Conservation (phyloP, 2,113 vertebrate genomes). For the Muntiacus muntjak region DNA sequence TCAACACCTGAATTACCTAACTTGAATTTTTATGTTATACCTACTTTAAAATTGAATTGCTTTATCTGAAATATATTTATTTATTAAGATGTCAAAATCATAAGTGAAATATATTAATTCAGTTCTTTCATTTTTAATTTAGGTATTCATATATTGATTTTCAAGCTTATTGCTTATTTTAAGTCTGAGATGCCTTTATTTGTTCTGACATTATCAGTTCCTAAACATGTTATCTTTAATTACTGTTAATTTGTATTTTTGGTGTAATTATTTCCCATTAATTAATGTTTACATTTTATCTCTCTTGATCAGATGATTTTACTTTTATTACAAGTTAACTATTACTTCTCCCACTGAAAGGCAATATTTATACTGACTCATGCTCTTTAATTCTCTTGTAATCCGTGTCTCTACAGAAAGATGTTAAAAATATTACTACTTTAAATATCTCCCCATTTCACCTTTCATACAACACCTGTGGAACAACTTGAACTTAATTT, state of each 20-base stretch:
- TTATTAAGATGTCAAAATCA: conserved; percentile 71
- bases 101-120: conserved; percentile 5
- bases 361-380: not conserved
- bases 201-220: not conserved
- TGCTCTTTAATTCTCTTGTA: not conserved
- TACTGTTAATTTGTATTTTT: not conserved
- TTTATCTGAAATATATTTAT: conserved; percentile 87
- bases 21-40: conserved; percentile 89
- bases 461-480: not conserved
- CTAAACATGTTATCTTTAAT: not conserved
- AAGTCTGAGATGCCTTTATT: not conserved
- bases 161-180: not conserved
- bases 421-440: not conserved
- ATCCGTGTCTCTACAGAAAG: not conserved
- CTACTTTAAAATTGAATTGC: conserved; percentile 89
- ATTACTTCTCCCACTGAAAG: not conserved
- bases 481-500: not conserved
- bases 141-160: not conserved
- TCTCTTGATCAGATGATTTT: not conserved
- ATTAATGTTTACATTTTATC: not conserved
- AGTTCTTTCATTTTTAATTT: not conserved
- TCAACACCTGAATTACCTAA: conserved; percentile 90
- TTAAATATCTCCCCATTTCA: not conserved
- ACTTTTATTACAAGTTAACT: not conserved
- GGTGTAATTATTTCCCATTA: not conserved